These are phyloP conservation scores for Oryzias dopingdopingensis DNA, from an alignment of 2,797 vertebrate genomes.

Conservation along the genomic window DNA sequence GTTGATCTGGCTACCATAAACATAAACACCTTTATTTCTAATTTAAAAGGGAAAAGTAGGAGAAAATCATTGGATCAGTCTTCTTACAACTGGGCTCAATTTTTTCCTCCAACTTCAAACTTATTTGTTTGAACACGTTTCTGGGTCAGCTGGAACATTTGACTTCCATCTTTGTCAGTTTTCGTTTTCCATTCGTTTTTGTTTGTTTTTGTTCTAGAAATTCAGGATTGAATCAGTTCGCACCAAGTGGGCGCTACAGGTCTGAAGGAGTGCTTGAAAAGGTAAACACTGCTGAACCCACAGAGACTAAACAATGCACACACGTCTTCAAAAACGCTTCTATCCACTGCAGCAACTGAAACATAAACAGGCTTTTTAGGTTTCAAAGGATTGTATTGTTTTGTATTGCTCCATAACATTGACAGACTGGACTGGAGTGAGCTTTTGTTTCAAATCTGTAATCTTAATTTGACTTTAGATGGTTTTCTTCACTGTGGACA, in stretches of 20 bases:
- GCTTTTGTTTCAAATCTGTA: no score
- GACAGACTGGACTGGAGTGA: no score
- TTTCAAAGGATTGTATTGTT: neutral
- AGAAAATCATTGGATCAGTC: neutral
- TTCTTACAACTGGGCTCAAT: neutral
- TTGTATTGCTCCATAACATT: neutral
- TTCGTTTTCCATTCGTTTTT: no score
- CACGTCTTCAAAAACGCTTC: no score
- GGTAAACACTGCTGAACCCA: slow-evolving; percentile 46
- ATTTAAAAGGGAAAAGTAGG: neutral
- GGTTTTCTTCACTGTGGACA: slow-evolving; percentile 63
- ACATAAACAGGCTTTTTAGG: neutral
- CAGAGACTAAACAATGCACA: no score
- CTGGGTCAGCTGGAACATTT: neutral
- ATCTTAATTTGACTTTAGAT: slow-evolving; percentile 55
- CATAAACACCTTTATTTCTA: neutral
- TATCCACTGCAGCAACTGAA: no score
- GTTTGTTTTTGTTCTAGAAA: slow-evolving; percentile 54
- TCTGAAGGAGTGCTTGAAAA: slow-evolving; percentile 74
- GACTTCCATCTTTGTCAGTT: neutral
- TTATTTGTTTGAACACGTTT: neutral
- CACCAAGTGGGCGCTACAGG: slow-evolving; percentile 64
- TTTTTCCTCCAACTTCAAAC: neutral
- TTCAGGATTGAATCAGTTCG: slow-evolving; percentile 71
- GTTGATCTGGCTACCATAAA: no score